Evolutionary conservation across 1,140 invertebrate genomes (phyloP), one percentile per base, ranked within the genome.

Genomic region (Drosophila sp.): DNA sequence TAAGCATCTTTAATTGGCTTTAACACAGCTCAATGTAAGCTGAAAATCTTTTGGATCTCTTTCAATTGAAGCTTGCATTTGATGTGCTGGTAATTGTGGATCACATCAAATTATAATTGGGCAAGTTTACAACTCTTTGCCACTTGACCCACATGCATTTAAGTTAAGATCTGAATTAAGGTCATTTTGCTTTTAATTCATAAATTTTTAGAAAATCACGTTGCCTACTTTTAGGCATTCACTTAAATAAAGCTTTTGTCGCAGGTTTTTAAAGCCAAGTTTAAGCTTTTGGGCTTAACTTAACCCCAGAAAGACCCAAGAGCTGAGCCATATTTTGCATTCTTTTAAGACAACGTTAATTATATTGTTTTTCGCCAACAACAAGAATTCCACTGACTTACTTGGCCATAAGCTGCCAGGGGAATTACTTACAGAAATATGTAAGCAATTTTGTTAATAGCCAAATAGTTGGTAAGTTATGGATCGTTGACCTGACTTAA

Each of bases 111-210:
- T 25, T 46, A 27, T 48, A 57, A 66, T 66, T 65, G 32, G 63
- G 13, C 63, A 45, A 29, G 53, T n/a, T 54, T 54, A 29, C 5
- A 56, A 50, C 27, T 14, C 41, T 64, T 18, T 48, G 18, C 27
- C 16, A 54, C 50, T 71, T 72, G 69, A 46, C 53, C 51, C 51
- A 65, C n/a, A 50, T 48, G 61, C 18, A 50, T 16, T 57, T 40
- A 54, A 11, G 8, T 48, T 14, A 16, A 18, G 8, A 21, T 18
- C 29, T 48, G 16, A 11, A 16, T 38, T 46, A 51, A 51, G 36
- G 13, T 8, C 13, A 63, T 43, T 43, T 40, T 1, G 25, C 11
- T 11, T 4, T 16, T 21, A 32, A 32, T 21, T 64, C 38, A 53
- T 32, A 29, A 45, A 2, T 61, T 32, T 48, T 63, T 25, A n/a